Evolutionary conservation across 2,888 invertebrate species (phyloP), one percentile per base, ranked within the genome.

Genomic region (Hirtodrosophila confusa): DNA sequence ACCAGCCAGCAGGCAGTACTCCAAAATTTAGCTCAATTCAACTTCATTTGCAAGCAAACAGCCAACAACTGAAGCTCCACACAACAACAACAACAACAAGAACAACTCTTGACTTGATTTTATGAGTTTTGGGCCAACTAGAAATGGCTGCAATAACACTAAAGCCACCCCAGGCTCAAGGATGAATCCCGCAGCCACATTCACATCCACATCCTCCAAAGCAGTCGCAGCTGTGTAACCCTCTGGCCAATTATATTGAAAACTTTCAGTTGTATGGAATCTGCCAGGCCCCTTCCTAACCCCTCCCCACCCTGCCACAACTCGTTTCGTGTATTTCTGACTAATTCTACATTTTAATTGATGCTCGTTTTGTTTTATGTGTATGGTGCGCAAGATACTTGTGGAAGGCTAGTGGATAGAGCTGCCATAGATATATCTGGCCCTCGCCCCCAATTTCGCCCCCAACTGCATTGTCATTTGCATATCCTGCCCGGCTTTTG

Each of bases 181-280:
- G 47, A 37, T 54, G 63, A 47, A 24, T 29, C 11, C 55, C 17
- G 23, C 53, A 53, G 3, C 23, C 23, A 27, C 9, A 56, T n/a
- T n/a, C n/a, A n/a, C n/a, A 29, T 27, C 31, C 31, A 40, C 49
- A 56, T 56, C 55, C 48, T 56, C 31, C 41, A 50, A 50, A 56
- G 23, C 36, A 50, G 67, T 39, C 68, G 35, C 36, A 63, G 45
- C 68, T 70, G 62, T 73, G 54, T 48, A 74, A 74, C 77, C 82
- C 78, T 75, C 54, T 45, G 73, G 88, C 84, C 86, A 89, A 89
- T 89, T 89, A 88, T 84, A 88, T 89, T 89, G 87, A 80, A 87
- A 88, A 89, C 72, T 86, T 88, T 85, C 44, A 41, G 55, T 44
- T 41, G 39, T 41, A 17, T 39, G 37, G 48, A 47, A 33, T 35